These are phyloP conservation scores for Trichonephila clavipes DNA, from an alignment of 1,140 invertebrate species.

Conservation along the genomic window DNA sequence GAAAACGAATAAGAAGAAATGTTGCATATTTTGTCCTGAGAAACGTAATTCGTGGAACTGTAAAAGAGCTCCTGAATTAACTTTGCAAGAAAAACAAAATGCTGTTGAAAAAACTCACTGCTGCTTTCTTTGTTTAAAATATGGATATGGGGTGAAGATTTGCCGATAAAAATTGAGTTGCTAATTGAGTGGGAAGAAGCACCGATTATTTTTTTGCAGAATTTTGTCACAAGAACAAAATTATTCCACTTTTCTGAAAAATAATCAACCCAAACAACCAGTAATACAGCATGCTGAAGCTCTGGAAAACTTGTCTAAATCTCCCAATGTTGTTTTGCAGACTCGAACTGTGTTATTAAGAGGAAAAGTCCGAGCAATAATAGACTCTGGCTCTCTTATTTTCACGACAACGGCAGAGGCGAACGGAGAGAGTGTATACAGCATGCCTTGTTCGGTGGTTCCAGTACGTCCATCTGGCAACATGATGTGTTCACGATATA, in stretches of 20 bases:
- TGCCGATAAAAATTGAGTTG: not conserved
- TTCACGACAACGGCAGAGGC: not conserved
- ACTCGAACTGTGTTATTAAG: not conserved
- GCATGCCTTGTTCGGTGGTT: not conserved
- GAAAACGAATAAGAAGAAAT: not conserved
- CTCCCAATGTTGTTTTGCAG: not conserved
- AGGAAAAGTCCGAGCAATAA: not conserved
- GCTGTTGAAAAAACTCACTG: slow-evolving; percentile 18
- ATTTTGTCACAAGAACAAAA: slow-evolving; percentile 15
- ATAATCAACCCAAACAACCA: not conserved
- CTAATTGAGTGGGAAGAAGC: slow-evolving; percentile 34
- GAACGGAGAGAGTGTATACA: not conserved
- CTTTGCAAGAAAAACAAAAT: not conserved
- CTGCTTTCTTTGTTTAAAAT: slow-evolving; percentile 31
- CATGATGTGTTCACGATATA: not conserved
- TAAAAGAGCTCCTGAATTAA: not conserved
- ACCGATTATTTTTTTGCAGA: slow-evolving; percentile 21
- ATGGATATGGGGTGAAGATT: not conserved
- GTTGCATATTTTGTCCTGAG: not conserved
- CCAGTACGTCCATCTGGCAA: not conserved
- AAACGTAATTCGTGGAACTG: not conserved
- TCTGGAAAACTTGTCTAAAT: not conserved
- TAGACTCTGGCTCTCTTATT: slow-evolving; percentile 6
- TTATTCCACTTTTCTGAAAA: not conserved
- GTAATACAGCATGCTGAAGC: not conserved